Evolutionary conservation across 2,113 vertebrate genomes (phyloP), one percentile per base, ranked within the genome.

Genomic region (Xenus cinereus): DNA sequence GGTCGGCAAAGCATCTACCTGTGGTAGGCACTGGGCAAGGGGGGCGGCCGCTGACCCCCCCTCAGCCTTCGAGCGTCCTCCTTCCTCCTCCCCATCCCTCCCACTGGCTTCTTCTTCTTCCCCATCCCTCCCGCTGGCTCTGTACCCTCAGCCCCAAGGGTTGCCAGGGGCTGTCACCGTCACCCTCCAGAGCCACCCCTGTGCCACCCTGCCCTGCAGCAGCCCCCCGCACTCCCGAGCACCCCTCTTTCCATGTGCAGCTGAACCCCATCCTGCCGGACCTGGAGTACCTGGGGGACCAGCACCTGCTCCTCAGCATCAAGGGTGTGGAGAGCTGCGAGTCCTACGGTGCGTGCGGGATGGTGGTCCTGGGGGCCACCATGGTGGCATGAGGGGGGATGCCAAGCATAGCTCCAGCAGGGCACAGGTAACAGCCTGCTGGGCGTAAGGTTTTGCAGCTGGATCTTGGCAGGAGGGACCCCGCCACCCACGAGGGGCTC

Each of bases 251-350:
- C 86, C 16, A 2, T 14, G 1, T 48, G 21, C 96, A 99, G 99
- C 98, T 99, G 77, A 95, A 98, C 50, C 98, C 98, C 50, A 93
- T 98, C 87, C 85, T 98, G 75, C 98, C 98, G 0, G 98, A 99
- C 94, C 95, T 98, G 98, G 98, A 98, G 83, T 98, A 98, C 95
- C 97, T 99, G 87, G 98, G 98, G 78, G 99, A 99, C 92, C 99
- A 99, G 92, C 98, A 99, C 84, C 91, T 99, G 62, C 98, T 99
- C 51, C 82, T 99, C 81, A 99, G 98, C 76, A 96, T 99, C 71
- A 99, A 99, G 97, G 98, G 98, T 13, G 98, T 98, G 96, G 99
- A 99, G 89, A 98, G 98, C 50, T 99, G 98, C n/a, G 99, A 99
- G 96, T 99, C 99, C 75, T 99, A 99, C 1, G 99, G 99, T 99